Conservation (phyloP, 2,113 vertebrate species). For the Phocoena phocoena region DNA sequence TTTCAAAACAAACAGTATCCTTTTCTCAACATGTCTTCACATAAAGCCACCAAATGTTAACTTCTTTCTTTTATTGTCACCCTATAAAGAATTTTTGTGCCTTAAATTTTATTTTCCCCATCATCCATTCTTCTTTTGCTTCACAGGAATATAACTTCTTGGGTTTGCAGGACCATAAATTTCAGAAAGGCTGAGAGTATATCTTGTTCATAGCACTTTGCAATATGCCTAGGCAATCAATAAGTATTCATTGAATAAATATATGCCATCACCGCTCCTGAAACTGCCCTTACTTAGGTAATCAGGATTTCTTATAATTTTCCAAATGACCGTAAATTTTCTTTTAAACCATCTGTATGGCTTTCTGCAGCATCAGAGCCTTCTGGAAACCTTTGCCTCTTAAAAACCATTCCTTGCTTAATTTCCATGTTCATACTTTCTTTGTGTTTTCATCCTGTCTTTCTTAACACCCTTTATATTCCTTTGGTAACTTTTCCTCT, state of each 20-base stretch:
- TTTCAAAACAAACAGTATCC: not conserved
- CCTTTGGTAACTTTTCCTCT: not conserved
- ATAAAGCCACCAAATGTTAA: not conserved
- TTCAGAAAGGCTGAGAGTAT: not conserved
- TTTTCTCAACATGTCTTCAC: not conserved
- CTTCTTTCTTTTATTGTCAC: not conserved
- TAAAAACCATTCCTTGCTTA: not conserved
- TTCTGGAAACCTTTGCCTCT: not conserved
- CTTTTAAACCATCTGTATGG: not conserved
- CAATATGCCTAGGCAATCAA: not conserved
- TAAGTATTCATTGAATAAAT: not conserved
- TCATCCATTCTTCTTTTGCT: not conserved
- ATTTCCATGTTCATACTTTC: not conserved
- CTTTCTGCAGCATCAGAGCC: not conserved
- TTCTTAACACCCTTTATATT: not conserved
- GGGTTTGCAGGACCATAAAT: not conserved
- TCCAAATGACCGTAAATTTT: not conserved
- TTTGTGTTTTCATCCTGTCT: not conserved
- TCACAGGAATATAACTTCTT: not conserved
- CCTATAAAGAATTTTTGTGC: not conserved
- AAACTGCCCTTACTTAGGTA: not conserved
- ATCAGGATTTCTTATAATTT: not conserved
- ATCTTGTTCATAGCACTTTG: not conserved
- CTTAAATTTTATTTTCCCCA: not conserved
- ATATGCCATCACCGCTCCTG: not conserved